Base-by-base conservation (phyloP, 2,888 invertebrate species). In the Aphodius granarius region DNA sequence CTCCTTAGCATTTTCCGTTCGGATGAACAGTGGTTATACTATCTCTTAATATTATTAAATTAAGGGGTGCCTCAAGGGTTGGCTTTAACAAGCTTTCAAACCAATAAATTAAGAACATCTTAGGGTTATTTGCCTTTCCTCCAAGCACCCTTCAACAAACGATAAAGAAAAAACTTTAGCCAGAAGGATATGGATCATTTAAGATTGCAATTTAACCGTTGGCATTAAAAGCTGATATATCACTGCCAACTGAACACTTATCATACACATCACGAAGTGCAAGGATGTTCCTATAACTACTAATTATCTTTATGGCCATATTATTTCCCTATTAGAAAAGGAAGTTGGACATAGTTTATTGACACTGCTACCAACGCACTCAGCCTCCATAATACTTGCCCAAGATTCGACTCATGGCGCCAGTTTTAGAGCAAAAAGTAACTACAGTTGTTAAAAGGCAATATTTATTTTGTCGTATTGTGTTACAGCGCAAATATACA, bases 301-400 rank as follows among this genome's bases (percentile, higher is more conserved):
- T 22, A 68, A 68, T 68, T 68, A 68, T 20, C 22, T 68, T 68
- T 68, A 68, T 68, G 22, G 21, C 15, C 6, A 22, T 22, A 68
- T 68, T 68, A 68, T 68, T 68, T 68, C 68, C 20, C 68, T 22
- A 68, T 68, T 68, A 68, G n/a, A 68, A 68, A 68, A 68, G 68
- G 68, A 68, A 21, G 68, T 68, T 20, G 68, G 20, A 19, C 20
- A 68, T 68, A 68, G 19, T 68, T 21, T 22, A 68, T n/a, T 21
- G 68, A 68, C 21, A n/a, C n/a, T 68, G 21, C 68, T 43, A 13
- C 43, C 43, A 20, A 20, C 68, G 68, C 68, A 68, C n/a, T 21
- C 68, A 22, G 68, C 43, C 13, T 43, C 0, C 43, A 43, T 43
- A 43, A 43, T 43, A 3, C 2, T 13, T n/a, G n/a, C n/a, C n/a